Evolutionary conservation across 1,140 invertebrate genomes (phyloP).

Genomic region (Trachymyrmex cornetzi): DNA sequence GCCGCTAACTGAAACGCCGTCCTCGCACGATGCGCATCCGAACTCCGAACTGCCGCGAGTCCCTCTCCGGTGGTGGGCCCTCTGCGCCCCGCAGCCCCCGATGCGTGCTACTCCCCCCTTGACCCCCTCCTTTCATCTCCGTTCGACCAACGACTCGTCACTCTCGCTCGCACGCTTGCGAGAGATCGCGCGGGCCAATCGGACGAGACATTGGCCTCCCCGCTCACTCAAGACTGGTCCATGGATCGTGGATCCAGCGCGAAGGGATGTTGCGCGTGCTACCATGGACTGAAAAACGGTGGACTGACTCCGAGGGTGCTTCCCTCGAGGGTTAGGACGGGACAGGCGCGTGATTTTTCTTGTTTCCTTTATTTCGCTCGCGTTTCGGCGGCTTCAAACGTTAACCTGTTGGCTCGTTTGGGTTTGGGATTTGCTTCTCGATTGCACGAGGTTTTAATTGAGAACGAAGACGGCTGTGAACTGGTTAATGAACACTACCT

Average conservation of each 20-base stretch:
- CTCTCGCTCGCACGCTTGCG: constrained; percentile 57
- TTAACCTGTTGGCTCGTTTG: constrained; percentile 56
- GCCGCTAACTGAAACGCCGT: constrained; percentile 84
- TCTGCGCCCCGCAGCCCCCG: constrained; percentile 74
- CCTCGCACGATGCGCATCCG: constrained; percentile 73
- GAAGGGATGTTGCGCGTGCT: constrained; percentile 73
- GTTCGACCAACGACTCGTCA: constrained; percentile 56
- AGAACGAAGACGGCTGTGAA: neutral
- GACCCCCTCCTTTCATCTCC: constrained; percentile 45
- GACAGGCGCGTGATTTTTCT: constrained; percentile 11
- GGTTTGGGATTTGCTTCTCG: constrained; percentile 20
- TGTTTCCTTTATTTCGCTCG: constrained; percentile 9
- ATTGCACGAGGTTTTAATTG: constrained; percentile 24
- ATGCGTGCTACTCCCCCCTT: constrained; percentile 68
- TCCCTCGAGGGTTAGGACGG: constrained; percentile 7
- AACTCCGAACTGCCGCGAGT: constrained; percentile 81
- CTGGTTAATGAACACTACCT: neutral
- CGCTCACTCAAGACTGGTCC: constrained; percentile 54
- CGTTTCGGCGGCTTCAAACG: constrained; percentile 32
- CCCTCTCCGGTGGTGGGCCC: constrained; percentile 74
- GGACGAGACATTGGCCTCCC: constrained; percentile 30
- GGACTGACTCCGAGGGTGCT: constrained; percentile 53
- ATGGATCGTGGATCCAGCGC: constrained; percentile 68
- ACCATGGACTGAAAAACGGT: constrained; percentile 54
- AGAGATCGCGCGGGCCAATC: constrained; percentile 74